Base-by-base conservation (phyloP, 1,140 invertebrate genomes). In the Penaeus japonicus region DNA sequence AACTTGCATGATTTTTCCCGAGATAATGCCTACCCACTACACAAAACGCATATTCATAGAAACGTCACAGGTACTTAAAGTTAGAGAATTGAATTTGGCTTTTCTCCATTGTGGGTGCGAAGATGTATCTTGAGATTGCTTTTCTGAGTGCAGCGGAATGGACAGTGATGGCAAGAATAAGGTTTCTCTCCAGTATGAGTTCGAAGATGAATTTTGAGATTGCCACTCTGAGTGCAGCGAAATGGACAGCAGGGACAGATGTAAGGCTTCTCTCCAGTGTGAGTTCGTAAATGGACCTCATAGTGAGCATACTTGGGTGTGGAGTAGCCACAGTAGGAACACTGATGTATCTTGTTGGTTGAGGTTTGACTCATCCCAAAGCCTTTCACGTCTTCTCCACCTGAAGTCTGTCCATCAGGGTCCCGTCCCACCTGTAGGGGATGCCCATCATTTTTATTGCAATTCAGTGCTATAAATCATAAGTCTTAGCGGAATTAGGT, bases 261-360 rank as follows among this genome's bases (percentile, higher is more conserved):
- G 54, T 70, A 82, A 5, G 86, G 86, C 57, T 88, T 88, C 47
- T 88, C 86, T 59, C 80, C 80, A 27, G 80, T 83, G 32, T 88
- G 80, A 24, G 86, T 88, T 24, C 80, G 80, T 32, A 88, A 70
- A 27, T 88, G 86, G 27, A 82, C 75, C n/a, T 77, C 55, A 35
- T 80, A 27, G 57, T 87, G 75, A 39, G 79, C 85, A 65, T 87
- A 80, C 57, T 62, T 87, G 81, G 59, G 57, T 0, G 85, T 73
- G 85, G 85, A 87, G 81, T 87, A 87, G 32, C 47, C 62, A 85
- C 83, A 84, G 83, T 75, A 84, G 83, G 65, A 70, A 62, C 83
- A 84, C 83, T 84, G 83, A 30, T 84, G 83, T 39, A 84, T 75
- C 83, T 84, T 84, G 83, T 70, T 70, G 83, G 55, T 73, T 62